Evolutionary conservation across 2,113 vertebrate genomes (phyloP).

Genomic region (Amblyopsis rosae): DNA sequence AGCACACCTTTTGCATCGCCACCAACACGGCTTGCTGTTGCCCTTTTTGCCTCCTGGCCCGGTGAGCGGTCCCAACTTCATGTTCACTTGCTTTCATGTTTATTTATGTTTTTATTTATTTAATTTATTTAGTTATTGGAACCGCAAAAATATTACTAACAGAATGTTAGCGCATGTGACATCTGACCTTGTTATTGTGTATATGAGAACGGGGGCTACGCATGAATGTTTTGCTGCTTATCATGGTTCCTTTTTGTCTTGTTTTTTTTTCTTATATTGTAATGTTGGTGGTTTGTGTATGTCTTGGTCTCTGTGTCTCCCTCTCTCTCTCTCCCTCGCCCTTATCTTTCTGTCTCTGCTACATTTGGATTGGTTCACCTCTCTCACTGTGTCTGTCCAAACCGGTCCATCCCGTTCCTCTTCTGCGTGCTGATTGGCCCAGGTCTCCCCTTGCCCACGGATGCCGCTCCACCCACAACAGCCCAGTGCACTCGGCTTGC

Average conservation of each 20-base stretch:
- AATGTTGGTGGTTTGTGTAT: conserved; percentile 61
- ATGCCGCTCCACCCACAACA: conserved; percentile 99
- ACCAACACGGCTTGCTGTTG: background rate
- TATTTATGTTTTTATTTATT: no score
- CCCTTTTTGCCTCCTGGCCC: conserved; percentile 8
- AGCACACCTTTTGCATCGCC: background rate
- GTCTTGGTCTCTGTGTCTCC: conserved; percentile 21
- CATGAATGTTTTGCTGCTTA: conserved; percentile 22
- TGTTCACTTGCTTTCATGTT: no score
- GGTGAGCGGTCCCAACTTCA: background rate
- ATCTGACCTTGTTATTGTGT: conserved; percentile 16
- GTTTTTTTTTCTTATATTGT: conserved; percentile 34
- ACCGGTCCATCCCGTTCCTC: conserved; percentile 40
- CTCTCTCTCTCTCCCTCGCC: conserved; percentile 33
- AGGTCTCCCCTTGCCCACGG: conserved; percentile 98
- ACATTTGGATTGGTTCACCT: conserved; percentile 57
- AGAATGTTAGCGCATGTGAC: no score
- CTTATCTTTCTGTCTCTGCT: conserved; percentile 55
- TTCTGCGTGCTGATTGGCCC: conserved; percentile 83
- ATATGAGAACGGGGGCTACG: no score
- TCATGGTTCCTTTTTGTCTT: conserved; percentile 16
- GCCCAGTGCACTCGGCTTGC: conserved; percentile 96
- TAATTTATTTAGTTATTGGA: background rate
- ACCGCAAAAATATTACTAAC: no score
- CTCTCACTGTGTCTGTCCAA: conserved; percentile 58